A percentile compares a stretch with the other conserved stretches of the same genome.
Evolutionary conservation across 2,888 invertebrate genomes (phyloP).

Genomic region (Diarsia rubi): DNA sequence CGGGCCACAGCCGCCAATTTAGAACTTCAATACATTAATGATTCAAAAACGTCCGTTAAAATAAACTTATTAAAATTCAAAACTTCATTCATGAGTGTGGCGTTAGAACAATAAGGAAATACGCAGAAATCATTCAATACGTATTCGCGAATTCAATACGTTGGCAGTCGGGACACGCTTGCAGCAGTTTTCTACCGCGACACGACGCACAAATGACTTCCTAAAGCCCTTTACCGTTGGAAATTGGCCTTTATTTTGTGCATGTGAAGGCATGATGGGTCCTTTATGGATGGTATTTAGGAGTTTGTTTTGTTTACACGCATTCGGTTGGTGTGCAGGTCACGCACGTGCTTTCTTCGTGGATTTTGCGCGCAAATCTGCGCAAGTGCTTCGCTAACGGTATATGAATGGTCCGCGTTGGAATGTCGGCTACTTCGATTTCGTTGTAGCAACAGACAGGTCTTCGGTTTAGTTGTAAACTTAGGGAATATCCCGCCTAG

Average conservation of each 20-base stretch:
- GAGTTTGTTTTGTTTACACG: conserved; percentile 71
- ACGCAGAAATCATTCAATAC: conserved; percentile 86
- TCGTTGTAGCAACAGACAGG: conserved; percentile 66
- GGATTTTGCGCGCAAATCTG: conserved; percentile 89
- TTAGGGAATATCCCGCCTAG: conserved; percentile 21
- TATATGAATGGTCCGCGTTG: conserved; percentile 84
- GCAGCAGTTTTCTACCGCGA: conserved; percentile 83
- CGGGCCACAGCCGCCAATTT: neutral
- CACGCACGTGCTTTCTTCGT: conserved; percentile 89
- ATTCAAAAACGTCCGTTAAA: conserved; percentile 59
- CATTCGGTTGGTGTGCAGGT: conserved; percentile 81
- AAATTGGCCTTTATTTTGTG: conserved; percentile 76
- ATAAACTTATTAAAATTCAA: conserved; percentile 81
- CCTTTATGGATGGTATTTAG: conserved; percentile 42
- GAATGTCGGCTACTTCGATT: conserved; percentile 77
- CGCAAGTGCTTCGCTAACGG: conserved; percentile 85
- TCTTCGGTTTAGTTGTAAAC: conserved; percentile 53
- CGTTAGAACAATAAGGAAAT: conserved; percentile 88
- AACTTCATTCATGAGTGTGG: conserved; percentile 85
- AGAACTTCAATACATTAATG: conserved; percentile 34
- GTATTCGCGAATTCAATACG: conserved; percentile 86
- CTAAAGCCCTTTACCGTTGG: conserved; percentile 67
- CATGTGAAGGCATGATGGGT: conserved; percentile 63
- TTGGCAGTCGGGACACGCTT: conserved; percentile 84
- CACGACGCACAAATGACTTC: conserved; percentile 68